Conservation (phyloP, 2,888 invertebrate species). For the Pammene aurita region DNA sequence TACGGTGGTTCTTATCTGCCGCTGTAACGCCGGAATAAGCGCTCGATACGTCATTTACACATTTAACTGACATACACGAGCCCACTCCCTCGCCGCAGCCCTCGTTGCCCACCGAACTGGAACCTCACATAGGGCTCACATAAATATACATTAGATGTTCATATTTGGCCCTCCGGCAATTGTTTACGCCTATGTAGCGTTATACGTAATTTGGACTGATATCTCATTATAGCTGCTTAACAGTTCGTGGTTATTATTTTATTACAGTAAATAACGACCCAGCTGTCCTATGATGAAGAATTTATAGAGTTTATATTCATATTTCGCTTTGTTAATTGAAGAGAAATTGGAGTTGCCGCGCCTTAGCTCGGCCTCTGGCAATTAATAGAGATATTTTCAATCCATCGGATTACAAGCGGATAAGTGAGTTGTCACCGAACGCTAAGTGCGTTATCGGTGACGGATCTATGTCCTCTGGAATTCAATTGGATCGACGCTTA, state of each 20-base stretch:
- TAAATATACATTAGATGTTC: slow-evolving; percentile 51
- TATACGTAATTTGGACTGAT: slow-evolving; percentile 61
- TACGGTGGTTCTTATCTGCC: slow-evolving; percentile 36
- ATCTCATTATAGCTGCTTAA: slow-evolving; percentile 70
- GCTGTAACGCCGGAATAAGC: slow-evolving; percentile 37
- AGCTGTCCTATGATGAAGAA: slow-evolving; percentile 61
- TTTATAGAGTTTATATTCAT: slow-evolving; percentile 66
- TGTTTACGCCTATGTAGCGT: slow-evolving; percentile 55
- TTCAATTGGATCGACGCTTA: slow-evolving; percentile 72
- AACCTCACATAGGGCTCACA: slow-evolving; percentile 60
- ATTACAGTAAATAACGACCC: slow-evolving; percentile 66
- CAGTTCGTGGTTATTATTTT: slow-evolving; percentile 66
- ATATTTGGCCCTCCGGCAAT: slow-evolving; percentile 54
- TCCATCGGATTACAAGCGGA: slow-evolving; percentile 71
- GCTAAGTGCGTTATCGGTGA: slow-evolving; percentile 77
- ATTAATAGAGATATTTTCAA: slow-evolving; percentile 65
- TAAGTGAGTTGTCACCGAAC: slow-evolving; percentile 78
- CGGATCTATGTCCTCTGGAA: slow-evolving; percentile 79
- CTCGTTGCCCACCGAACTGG: slow-evolving; percentile 57
- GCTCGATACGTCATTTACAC: slow-evolving; percentile 44
- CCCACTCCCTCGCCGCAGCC: slow-evolving; percentile 54
- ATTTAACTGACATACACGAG: slow-evolving; percentile 46
- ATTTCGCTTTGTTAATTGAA: slow-evolving; percentile 63
- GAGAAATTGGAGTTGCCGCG: slow-evolving; percentile 54
- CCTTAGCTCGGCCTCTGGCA: slow-evolving; percentile 43